Evolutionary conservation across 2,113 vertebrate species (phyloP).

Genomic region (Varanus salvator): DNA sequence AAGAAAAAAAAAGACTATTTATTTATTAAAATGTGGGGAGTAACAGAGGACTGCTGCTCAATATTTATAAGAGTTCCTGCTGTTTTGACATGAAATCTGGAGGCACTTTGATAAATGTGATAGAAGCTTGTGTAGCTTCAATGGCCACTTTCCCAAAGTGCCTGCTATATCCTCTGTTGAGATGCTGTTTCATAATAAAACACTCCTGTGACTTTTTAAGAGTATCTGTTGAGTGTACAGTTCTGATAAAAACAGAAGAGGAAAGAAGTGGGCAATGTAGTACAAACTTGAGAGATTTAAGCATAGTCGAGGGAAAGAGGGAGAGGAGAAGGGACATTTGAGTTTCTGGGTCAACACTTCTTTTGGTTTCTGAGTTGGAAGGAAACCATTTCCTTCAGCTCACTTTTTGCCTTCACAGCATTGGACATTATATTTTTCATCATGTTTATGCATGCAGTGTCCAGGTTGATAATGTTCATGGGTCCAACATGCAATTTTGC

Average conservation of each 20-base stretch:
- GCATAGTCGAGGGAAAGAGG: background rate
- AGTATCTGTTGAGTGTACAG: slow-evolving; percentile 58
- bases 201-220: slow-evolving; percentile 47
- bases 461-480: background rate
- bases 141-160: slow-evolving; percentile 57
- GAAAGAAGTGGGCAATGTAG: background rate
- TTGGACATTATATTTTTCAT: background rate
- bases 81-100: slow-evolving; percentile 51
- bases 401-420: background rate
- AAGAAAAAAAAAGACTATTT: background rate
- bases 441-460: background rate
- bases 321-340: background rate
- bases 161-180: slow-evolving; percentile 61
- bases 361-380: background rate
- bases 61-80: slow-evolving; percentile 62
- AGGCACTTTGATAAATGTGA: slow-evolving; percentile 69
- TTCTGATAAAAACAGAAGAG: slow-evolving; percentile 41
- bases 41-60: slow-evolving; percentile 46
- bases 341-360: background rate
- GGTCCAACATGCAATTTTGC: background rate
- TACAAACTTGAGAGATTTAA: background rate
- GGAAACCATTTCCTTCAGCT: fast-evolving
- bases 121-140: slow-evolving; percentile 63
- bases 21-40: slow-evolving; percentile 57
- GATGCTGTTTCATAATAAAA: slow-evolving; percentile 67